A percentile compares a stretch with the other conserved stretches of the same genome.
These are phyloP conservation scores for Phainopepla nitens DNA, from an alignment of 2,113 vertebrate genomes.

Conservation along the genomic window DNA sequence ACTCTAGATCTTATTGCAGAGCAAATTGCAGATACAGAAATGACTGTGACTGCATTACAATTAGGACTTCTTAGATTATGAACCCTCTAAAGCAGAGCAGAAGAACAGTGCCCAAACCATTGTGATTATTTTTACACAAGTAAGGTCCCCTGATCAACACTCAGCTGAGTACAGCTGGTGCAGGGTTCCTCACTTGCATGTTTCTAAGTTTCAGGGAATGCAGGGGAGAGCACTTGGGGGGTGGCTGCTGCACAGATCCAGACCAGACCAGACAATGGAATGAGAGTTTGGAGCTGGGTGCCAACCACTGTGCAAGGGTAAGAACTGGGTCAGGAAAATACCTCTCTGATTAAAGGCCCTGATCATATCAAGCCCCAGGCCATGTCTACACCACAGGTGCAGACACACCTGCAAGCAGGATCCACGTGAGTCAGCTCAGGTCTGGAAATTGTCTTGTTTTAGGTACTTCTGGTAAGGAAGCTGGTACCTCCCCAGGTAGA, in stretches of 20 bases:
- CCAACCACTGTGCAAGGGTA: neutral
- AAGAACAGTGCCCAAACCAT: neutral
- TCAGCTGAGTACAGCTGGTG: neutral
- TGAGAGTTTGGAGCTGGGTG: neutral
- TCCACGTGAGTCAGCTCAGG: neutral
- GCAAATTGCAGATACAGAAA: neutral
- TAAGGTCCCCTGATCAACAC: neutral
- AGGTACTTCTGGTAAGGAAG: neutral
- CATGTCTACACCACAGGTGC: constrained; percentile 48
- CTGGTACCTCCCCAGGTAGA: neutral
- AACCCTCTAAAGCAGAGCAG: neutral
- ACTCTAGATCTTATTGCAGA: neutral
- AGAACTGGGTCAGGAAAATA: constrained; percentile 59
- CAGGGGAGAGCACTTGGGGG: neutral
- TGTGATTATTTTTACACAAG: neutral
- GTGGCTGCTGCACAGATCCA: neutral
- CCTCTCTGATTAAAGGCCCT: constrained; percentile 27
- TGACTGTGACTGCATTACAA: neutral
- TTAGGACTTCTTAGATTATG: neutral
- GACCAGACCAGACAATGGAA: neutral
- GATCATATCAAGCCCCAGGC: constrained; percentile 13
- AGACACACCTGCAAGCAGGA: constrained; percentile 36
- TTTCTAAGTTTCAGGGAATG: neutral
- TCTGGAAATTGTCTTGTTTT: neutral
- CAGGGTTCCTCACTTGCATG: neutral